Base-by-base conservation (phyloP, 2,113 vertebrate species). In the Crotalus helleri region DNA sequence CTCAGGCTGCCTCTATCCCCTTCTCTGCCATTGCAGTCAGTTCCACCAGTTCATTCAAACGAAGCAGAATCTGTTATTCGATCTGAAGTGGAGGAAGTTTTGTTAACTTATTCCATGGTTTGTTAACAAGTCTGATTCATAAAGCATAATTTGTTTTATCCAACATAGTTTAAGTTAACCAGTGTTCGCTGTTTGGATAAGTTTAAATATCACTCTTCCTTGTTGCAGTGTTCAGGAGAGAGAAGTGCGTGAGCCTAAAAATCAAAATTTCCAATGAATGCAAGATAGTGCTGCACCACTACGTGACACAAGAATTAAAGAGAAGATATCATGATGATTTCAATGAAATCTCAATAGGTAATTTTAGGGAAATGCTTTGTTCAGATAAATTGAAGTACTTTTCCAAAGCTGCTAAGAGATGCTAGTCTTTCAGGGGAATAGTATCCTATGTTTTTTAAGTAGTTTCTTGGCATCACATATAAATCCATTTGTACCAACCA, bases 391-490 rank as follows among this genome's bases (percentile, higher is more conserved):
- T 10, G 51, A 0, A 11, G 3, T 85, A 58, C 86, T 85, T 90
- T 53, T 49, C 39, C n/a, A 21, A 29, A 87, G 93, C 87, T 58
- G 21, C 17, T 15, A 17, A n/a, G 90, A 61, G 55, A 89, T 91
- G 61, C 19, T 81, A 0, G 24, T 58, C 87, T 64, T 91, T 53
- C 92, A 64, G 92, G 57, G n/a, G 53, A 90, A 58, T 51, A 86
- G 69, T 39, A 39, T 88, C 91, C 57, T 90, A 17, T 29, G 4
- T 91, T 88, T 91, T 91, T 57, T 51, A 91, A 93, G 93, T 93
- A 91, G 86, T 49, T 91, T 17, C 88, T 51, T 57, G 90, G 69
- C 39, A 39, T 5, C 69, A 39, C 12, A 19, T 92, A 53, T 90
- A 89, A 51, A 51, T 1, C 6, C 46, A 0, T 39, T 51, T 61